Percentiles rank a stretch among this genome's conserved stretches.
phyloP scores from a whole-genome alignment of 2,888 invertebrate genomes.

The Autographa pulchrina region DNA sequence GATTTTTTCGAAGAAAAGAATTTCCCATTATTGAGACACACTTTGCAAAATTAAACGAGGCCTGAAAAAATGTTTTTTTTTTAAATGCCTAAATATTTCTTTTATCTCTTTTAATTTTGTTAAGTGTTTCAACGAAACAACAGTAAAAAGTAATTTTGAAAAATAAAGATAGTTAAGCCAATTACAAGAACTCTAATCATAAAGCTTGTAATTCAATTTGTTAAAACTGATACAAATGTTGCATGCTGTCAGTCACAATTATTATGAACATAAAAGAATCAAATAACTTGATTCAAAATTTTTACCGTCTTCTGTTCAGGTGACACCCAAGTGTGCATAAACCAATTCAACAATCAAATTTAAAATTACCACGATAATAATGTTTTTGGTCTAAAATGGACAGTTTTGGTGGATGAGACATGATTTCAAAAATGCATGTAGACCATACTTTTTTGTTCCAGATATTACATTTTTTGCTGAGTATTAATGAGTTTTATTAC shows the following conservation, averaged over 20 bases:
- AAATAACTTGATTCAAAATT: conserved; percentile 75
- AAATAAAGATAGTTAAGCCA: conserved; percentile 80
- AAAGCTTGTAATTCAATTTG: conserved; percentile 78
- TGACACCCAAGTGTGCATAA: conserved; percentile 85
- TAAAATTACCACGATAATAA: conserved; percentile 54
- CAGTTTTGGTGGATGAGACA: conserved; percentile 9
- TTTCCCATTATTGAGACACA: conserved; percentile 54
- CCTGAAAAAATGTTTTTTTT: not conserved
- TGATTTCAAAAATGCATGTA: conserved; percentile 28
- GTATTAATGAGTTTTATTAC: conserved; percentile 33
- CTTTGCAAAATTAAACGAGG: conserved; percentile 68
- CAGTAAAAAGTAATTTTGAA: conserved; percentile 77
- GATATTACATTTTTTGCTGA: conserved; percentile 19
- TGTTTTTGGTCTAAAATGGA: conserved; percentile 28
- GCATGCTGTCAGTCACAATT: conserved; percentile 88
- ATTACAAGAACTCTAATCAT: conserved; percentile 80
- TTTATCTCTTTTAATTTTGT: conserved; percentile 60
- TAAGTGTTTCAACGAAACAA: conserved; percentile 62
- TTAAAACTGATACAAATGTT: conserved; percentile 75
- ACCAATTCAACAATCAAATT: conserved; percentile 80
- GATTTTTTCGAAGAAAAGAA: conserved; percentile 54
- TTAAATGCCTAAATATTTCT: not conserved
- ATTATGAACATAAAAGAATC: conserved; percentile 77
- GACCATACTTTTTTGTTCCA: conserved; percentile 62
- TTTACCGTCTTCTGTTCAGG: conserved; percentile 89